Base-by-base conservation (phyloP, 2,888 invertebrate species). In the Philopedon plagiatum region DNA sequence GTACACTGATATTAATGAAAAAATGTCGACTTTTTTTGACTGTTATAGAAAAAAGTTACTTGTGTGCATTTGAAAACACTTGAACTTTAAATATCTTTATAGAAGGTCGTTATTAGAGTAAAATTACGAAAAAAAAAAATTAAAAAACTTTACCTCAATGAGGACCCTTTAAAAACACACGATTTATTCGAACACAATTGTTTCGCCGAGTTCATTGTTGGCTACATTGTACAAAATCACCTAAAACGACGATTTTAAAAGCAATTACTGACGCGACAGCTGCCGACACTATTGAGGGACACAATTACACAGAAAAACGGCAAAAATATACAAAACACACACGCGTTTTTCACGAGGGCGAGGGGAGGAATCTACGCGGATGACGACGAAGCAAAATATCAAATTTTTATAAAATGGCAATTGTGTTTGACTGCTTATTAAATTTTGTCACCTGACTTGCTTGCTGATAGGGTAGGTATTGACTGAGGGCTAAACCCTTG, bases 241-340 rank as follows among this genome's bases (percentile, higher is more conserved):
- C 77, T 77, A 76, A 79, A 79, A 80, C 75, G 78, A 75, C 77
- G 76, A 76, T 80, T 79, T 79, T 80, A 79, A 79, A 79, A 79
- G 80, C 80, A 80, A 80, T 80, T 80, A 80, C 77, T 67, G 68
- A 71, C 67, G 76, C 76, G 79, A 78, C 81, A 82, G 81, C 81
- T 82, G 81, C 76, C 78, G 75, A 76, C 75, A 77, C 79, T 77
- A 80, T 80, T 80, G 78, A 78, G 77, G 78, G 76, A 78, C 76
- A 80, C 80, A 80, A 80, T 81, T 80, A 80, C 78, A 78, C 78
- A 77, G 76, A 75, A 79, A 78, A 78, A 77, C 74, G 76, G 74
- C 72, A 76, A 78, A 75, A 79, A 77, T 76, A 75, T 76, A 76
- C 71, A 74, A 67, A 64, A 64, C 60, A 57, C 51, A 49, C 57